phyloP scores from a whole-genome alignment of 2,113 vertebrate genomes.

The Podarcis raffonei region DNA sequence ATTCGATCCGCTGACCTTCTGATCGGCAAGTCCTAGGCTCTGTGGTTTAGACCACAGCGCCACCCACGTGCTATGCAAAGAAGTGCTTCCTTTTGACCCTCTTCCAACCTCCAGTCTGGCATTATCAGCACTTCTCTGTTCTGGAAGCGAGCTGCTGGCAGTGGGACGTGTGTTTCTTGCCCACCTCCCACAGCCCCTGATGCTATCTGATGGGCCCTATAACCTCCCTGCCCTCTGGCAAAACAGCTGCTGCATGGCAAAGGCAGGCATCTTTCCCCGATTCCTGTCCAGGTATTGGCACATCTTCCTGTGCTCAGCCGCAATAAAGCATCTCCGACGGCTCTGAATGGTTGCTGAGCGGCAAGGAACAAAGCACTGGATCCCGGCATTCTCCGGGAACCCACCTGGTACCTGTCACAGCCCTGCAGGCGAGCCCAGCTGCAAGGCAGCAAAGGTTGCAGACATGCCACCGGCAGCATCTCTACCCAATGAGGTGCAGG shows the following conservation, averaged over 20 bases:
- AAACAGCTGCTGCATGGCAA: neutral
- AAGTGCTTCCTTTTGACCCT: no score
- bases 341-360: neutral
- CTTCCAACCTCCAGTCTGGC: neutral
- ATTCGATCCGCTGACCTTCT: no score
- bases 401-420: conserved; percentile 1
- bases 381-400: neutral
- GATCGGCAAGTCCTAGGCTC: no score
- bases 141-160: neutral
- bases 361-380: neutral
- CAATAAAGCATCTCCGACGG: neutral
- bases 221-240: conserved; percentile 2
- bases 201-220: neutral
- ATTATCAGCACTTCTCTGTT: neutral
- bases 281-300: neutral
- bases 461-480: neutral
- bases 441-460: neutral
- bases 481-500: neutral
- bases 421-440: neutral
- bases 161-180: neutral
- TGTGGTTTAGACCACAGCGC: no score
- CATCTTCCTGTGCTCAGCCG: neutral
- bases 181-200: neutral
- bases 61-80: no score
- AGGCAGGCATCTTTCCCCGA: no score